These are phyloP conservation scores for Drosophila percnosoma DNA, from an alignment of 2,888 invertebrate genomes.

Conservation along the genomic window DNA sequence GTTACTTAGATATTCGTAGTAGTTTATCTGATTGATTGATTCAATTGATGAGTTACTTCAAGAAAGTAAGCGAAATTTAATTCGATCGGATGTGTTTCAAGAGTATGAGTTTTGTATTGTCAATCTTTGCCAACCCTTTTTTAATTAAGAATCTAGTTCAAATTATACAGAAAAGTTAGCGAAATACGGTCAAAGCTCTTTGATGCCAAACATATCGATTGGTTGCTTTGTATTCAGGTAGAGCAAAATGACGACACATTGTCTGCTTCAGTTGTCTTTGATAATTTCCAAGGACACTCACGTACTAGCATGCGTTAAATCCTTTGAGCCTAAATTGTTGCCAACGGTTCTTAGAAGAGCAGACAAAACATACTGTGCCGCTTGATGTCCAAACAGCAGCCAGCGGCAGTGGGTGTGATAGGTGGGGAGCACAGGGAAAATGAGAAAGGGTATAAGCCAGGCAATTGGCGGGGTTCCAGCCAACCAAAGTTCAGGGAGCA, in stretches of 20 bases:
- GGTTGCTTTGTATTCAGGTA: slow-evolving; percentile 1
- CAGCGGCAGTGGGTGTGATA: not conserved
- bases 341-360: slow-evolving; percentile 37
- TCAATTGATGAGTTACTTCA: not conserved
- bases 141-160: not conserved
- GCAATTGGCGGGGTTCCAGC: slow-evolving; percentile 38
- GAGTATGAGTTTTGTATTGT: not conserved
- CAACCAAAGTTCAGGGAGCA: slow-evolving; percentile 30
- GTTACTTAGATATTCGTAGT: slow-evolving; percentile 11
- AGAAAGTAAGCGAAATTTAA: not conserved
- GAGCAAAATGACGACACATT: slow-evolving; percentile 24
- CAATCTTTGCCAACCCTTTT: not conserved
- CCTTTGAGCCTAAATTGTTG: slow-evolving; percentile 56
- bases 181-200: not conserved
- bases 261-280: slow-evolving; percentile 46
- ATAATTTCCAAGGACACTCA: slow-evolving; percentile 49
- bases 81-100: not conserved
- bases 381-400: slow-evolving; percentile 31
- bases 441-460: slow-evolving; percentile 15
- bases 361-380: slow-evolving; percentile 36
- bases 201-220: slow-evolving; percentile 6
- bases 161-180: not conserved
- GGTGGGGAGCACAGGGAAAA: not conserved
- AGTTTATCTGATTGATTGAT: slow-evolving; percentile 33
- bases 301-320: slow-evolving; percentile 24